Base-by-base conservation (phyloP, 2,113 vertebrate species). In the Peromyscus maniculatus region DNA sequence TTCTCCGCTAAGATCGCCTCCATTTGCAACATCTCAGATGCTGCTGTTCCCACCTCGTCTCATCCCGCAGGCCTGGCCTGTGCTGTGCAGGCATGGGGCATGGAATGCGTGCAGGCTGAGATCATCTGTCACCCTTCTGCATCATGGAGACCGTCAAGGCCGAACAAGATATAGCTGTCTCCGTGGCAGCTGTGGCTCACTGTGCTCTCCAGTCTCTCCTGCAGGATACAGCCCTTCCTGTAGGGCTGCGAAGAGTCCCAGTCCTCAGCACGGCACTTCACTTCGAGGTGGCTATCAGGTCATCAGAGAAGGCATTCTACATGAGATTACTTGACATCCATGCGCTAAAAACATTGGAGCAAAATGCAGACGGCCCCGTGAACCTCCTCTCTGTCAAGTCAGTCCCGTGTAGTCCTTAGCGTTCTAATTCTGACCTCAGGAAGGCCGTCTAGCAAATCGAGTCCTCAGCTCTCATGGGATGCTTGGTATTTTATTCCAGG, bases 371-470 rank as follows among this genome's bases (percentile, higher is more conserved):
- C 52, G 19, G 24, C 5, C 9, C 66, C 72, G 2, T 26, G 84
- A 59, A 66, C 93, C 84, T 28, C 72, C 77, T 52, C 72, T 72
- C 91, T 28, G 3, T 39, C 69, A 82, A 52, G 87, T 84, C 46
- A 36, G 67, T 33, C 94, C 79, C 87, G 67, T 55, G 71, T 95
- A 59, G 80, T 83, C 74, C 93, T 87, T 72, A 46, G 28, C 91
- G 84, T 91, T 94, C 82, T 52, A 79, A 62, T 75, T 91, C 80
- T 91, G 87, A 95, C 96, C 75, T 96, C 92, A 80, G 90, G 92
- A 96, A 62, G 86, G 69, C 52, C 79, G 43, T 94, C 92, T 82
- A 78, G 64, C 39, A 75, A 91, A 94, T 31, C n/a, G n/a, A 67
- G 26, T 75, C 71, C 88, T 93, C 12, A 3, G 55, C 33, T 96